phyloP scores from a whole-genome alignment of 1,140 invertebrate genomes.

The Lasaia peninsularis region DNA sequence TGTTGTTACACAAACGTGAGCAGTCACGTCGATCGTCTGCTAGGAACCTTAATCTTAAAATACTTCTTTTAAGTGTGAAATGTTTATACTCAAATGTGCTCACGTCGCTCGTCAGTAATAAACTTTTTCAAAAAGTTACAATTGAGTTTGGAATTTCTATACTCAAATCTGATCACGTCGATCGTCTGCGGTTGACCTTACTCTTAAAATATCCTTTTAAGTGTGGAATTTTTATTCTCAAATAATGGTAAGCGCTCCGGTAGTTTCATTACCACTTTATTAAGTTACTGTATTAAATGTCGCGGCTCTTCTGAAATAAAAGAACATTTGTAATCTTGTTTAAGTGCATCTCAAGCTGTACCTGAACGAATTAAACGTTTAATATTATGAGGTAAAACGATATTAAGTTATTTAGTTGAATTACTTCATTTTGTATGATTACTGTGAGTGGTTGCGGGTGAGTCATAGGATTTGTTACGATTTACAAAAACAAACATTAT shows the following conservation, averaged over 20 bases:
- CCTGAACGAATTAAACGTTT: slow-evolving; percentile 28
- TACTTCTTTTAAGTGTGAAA: too few species aligned
- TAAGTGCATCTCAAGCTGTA: slow-evolving; percentile 41
- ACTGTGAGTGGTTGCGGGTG: neutral
- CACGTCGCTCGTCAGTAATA: too few species aligned
- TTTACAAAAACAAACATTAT: too few species aligned
- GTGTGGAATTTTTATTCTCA: slow-evolving; percentile 52
- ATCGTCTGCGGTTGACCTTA: neutral
- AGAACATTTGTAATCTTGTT: slow-evolving; percentile 43
- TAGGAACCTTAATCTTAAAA: too few species aligned
- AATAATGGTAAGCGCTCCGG: slow-evolving; percentile 49
- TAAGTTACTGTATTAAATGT: slow-evolving; percentile 47
- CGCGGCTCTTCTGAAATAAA: slow-evolving; percentile 36
- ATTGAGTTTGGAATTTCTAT: too few species aligned
- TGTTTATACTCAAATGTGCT: neutral
- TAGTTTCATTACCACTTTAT: slow-evolving; percentile 57
- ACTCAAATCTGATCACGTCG: neutral
- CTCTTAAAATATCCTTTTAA: slow-evolving; percentile 50
- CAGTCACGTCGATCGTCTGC: too few species aligned
- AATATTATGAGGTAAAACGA: slow-evolving; percentile 32
- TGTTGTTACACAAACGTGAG: too few species aligned
- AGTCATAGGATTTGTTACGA: neutral
- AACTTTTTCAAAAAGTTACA: too few species aligned
- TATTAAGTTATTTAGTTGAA: slow-evolving; percentile 21
- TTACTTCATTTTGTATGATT: slow-evolving; percentile 20